Base-by-base conservation (phyloP, 1,140 invertebrate genomes). In the Calephelis nemesis region DNA sequence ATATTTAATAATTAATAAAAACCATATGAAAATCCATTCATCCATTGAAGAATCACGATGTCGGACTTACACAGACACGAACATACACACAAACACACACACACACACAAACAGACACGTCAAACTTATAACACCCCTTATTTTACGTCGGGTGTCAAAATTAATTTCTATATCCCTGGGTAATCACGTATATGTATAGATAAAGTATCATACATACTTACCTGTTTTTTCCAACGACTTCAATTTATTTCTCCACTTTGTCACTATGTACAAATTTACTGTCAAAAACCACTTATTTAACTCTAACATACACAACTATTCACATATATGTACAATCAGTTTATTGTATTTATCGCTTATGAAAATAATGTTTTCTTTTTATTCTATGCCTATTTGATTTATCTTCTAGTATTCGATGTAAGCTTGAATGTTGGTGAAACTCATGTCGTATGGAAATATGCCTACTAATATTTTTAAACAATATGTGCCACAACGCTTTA, bases 381-480 rank as follows among this genome's bases (percentile, higher is more conserved):
- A 40, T 40, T 52, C 42, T 7, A 47, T 58, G 54, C 19, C 9
- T 50, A 30, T 92, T 93, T 64, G 90, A 88, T 94, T 94, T 60
- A 94, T 96, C 84, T 82, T 92, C 74, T 79, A 91, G 83, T 70
- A 90, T 91, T 19, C 92, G 79, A 47, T 79, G 81, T 69, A 92
- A 75, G 69, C 92, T 90, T 8, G 90, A 83, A 75, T 92, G 90
- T 68, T 92, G 87, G 74, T 92, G 92, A 58, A 92, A 92, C 75
- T 92, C 83, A 65, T 92, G 92, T 54, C 92, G 79, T 65, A 92
- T 91, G 67, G 88, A 83, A 73, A 92, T 87, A 75, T 92, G 89
- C 78, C 85, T 88, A 79, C 88, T 92, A 62, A 92, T 92, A 80
- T 92, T 92, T 76, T 92, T 92, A 70, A 92, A 92, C 64, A 92